Evolutionary conservation across 2,113 vertebrate genomes (phyloP).

Genomic region (Ophthalmolycus amberensis): DNA sequence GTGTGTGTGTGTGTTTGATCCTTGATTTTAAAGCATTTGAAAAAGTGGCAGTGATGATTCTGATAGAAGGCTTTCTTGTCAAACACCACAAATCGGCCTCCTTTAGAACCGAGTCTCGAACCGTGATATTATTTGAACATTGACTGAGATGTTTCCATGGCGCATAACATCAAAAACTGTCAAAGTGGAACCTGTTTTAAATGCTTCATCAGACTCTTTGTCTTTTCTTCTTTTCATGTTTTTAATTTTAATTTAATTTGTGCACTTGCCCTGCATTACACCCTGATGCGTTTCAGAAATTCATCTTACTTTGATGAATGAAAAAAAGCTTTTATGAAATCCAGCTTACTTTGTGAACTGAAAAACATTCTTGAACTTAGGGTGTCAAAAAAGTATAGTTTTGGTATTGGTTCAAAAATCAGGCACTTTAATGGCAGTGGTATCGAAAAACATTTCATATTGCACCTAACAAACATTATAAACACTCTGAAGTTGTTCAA

Average conservation of each 20-base stretch:
- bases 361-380: background rate
- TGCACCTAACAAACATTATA: slow-evolving; percentile 2
- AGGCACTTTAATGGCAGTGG: background rate
- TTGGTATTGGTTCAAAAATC: slow-evolving; percentile 5
- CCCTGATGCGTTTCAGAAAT: background rate
- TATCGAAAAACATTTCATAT: background rate
- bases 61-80: slow-evolving; percentile 39
- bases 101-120: background rate
- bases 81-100: slow-evolving; percentile 34
- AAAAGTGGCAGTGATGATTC: slow-evolving; percentile 39
- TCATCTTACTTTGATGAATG: background rate
- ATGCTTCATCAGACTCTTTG: background rate
- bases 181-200: slow-evolving; percentile 3
- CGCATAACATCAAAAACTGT: background rate
- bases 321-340: background rate
- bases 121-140: slow-evolving; percentile 1
- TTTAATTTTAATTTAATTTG: background rate
- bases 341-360: background rate
- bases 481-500: background rate
- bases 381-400: background rate
- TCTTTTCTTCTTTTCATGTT: background rate
- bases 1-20: background rate
- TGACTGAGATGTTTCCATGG: background rate
- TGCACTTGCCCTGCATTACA: background rate
- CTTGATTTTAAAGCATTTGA: slow-evolving; percentile 34